Base-by-base conservation (phyloP, 2,113 vertebrate species). In the Datnioides undecimradiatus region DNA sequence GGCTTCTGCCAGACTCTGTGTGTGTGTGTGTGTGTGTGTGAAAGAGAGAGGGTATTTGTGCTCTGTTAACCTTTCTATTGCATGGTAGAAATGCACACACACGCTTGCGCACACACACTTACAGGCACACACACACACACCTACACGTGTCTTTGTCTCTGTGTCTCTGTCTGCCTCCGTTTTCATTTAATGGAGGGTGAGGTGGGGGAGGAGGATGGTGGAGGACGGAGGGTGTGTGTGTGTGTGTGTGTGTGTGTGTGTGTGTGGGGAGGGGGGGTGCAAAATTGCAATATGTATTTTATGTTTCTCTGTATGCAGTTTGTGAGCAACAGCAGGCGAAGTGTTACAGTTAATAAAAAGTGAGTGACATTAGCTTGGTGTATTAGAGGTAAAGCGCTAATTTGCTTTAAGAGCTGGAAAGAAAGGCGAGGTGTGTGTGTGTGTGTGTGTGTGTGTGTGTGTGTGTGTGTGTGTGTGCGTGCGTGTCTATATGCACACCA, bases 281-380 rank as follows among this genome's bases (percentile, higher is more conserved):
- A 69, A 87, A 84, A 83, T 79, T 87, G 83, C 80, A 66, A 84
- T 87, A 91, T 92, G 87, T 92, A 91, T 92, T 92, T 92, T 91
- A 81, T 91, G 87, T 90, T 43, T 76, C 88, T 80, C 84, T 80
- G 79, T 88, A 80, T 90, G 85, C 10, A 55, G 93, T 94, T 92
- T 88, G 92, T 66, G 85, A 38, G 93, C 92, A 94, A 93, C 93
- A 93, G 82, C 46, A 23, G 85, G 65, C 74, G 55, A 52, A 76
- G 71, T 59, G 85, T 93, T 93, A 91, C 91, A 89, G 87, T 92
- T 94, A 92, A 93, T 93, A 93, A 91, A 90, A 93, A 88, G 78
- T 91, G 90, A 94, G 89, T 93, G 89, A 91, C 93, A 88, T 89
- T 88, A 90, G 88, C 89, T 72, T 51, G 81, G 72, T 89, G 64